Conservation (phyloP, 2,888 invertebrate species). For the Stenoptilia bipunctidactyla region DNA sequence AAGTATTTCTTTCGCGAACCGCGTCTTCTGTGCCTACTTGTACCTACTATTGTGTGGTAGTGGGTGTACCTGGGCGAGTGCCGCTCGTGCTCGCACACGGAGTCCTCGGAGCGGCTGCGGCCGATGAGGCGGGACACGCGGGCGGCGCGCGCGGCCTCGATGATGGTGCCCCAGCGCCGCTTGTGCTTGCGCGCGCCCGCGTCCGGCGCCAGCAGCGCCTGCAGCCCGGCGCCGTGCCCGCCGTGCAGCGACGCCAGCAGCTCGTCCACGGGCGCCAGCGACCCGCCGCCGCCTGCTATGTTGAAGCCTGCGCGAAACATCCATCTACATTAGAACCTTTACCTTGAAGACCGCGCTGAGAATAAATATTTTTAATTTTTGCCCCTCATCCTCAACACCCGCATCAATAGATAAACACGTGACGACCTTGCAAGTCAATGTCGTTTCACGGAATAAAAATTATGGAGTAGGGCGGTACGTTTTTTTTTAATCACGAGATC, state of each 20-base stretch:
- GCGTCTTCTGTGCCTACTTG: too few species aligned
- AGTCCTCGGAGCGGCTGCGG: conserved; percentile 84
- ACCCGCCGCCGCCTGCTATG: conserved; percentile 76
- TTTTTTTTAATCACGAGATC: too few species aligned
- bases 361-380: too few species aligned
- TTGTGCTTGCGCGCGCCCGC: conserved; percentile 72
- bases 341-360: too few species aligned
- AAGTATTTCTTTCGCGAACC: too few species aligned
- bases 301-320: conserved; percentile 81
- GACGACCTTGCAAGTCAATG: too few species aligned
- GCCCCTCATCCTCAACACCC: too few species aligned
- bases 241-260: conserved; percentile 82
- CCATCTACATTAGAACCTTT: too few species aligned
- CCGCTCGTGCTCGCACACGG: conserved; percentile 75
- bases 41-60: too few species aligned
- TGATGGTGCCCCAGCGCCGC: conserved; percentile 85
- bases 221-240: conserved; percentile 68
- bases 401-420: too few species aligned
- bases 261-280: conserved; percentile 82
- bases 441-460: too few species aligned
- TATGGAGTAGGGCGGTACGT: too few species aligned
- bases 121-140: conserved; percentile 85
- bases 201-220: conserved; percentile 74
- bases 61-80: conserved; percentile 68
- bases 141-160: conserved; percentile 88